Conservation (phyloP, 2,888 invertebrate species). For the Synanthedon formicaeformis region DNA sequence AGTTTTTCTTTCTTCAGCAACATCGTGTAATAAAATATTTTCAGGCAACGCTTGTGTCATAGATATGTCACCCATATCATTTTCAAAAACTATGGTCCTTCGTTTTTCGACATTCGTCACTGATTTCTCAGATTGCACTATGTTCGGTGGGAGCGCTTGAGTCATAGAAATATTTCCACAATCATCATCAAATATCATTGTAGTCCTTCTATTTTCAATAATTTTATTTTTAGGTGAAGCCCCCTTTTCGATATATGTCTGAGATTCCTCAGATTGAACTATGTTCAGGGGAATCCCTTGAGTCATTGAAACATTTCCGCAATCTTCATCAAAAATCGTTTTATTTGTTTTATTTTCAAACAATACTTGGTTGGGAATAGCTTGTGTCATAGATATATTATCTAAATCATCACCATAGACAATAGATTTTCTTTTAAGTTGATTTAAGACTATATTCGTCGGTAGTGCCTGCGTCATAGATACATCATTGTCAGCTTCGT, state of each 20-base stretch:
- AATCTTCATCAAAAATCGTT: not conserved
- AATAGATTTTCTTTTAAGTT: not conserved
- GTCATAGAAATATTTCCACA: constrained; percentile 2
- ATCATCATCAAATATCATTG: not conserved
- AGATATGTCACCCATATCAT: constrained; percentile 15
- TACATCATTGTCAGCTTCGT: constrained; percentile 15
- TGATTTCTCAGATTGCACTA: not conserved
- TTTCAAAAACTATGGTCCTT: constrained; percentile 15
- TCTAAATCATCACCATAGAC: not conserved
- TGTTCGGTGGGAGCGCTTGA: constrained; percentile 1
- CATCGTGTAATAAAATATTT: constrained; percentile 8
- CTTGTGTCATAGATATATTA: constrained; percentile 1
- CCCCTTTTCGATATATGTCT: not conserved
- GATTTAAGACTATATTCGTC: constrained; percentile 1
- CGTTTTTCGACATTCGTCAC: constrained; percentile 4
- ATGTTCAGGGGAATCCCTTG: not conserved
- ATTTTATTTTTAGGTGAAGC: not conserved
- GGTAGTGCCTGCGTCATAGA: constrained; percentile 25
- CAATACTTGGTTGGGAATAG: not conserved
- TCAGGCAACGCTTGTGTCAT: constrained; percentile 16
- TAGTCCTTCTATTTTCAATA: not conserved
- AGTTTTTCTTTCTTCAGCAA: not conserved
- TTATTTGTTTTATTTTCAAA: not conserved
- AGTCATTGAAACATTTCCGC: not conserved
- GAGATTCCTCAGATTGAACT: not conserved